Conservation (phyloP, 2,888 invertebrate species). For the Ormyrus thymus region DNA sequence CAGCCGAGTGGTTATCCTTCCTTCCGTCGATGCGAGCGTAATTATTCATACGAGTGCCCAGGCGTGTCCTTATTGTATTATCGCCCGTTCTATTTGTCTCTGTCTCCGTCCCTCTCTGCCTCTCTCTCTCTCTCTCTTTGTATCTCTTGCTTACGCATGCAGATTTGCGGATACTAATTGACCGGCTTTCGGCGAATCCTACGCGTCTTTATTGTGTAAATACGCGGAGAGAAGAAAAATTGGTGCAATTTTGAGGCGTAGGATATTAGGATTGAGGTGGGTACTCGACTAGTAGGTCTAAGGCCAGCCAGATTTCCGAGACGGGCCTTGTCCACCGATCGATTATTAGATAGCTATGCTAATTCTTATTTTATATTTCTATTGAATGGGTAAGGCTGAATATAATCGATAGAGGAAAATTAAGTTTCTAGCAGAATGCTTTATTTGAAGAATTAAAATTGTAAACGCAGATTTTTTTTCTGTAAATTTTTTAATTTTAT, state of each 20-base stretch:
- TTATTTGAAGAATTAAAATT: no score
- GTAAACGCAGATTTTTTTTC: no score
- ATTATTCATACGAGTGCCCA: conserved; percentile 22
- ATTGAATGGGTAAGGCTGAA: not conserved
- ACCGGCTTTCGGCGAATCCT: not conserved
- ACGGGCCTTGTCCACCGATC: conserved; percentile 18
- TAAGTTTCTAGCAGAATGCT: no score
- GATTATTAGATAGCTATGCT: conserved; percentile 18
- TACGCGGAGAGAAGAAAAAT: not conserved
- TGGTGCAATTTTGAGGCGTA: not conserved
- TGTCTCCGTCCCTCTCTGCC: not conserved
- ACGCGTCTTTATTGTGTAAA: not conserved
- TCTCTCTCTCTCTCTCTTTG: not conserved
- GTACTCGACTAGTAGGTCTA: not conserved
- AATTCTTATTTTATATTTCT: conserved; percentile 1
- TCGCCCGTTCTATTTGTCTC: not conserved
- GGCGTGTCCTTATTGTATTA: not conserved
- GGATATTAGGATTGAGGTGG: no score
- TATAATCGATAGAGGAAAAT: no score
- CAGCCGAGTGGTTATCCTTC: conserved; percentile 61
- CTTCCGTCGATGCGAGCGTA: conserved; percentile 48
- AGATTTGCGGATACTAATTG: not conserved
- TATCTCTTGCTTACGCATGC: not conserved
- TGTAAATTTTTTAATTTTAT: no score
- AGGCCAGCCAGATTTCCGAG: conserved; percentile 7